Conservation (phyloP, 2,888 invertebrate species). For the Chesias legatella region DNA sequence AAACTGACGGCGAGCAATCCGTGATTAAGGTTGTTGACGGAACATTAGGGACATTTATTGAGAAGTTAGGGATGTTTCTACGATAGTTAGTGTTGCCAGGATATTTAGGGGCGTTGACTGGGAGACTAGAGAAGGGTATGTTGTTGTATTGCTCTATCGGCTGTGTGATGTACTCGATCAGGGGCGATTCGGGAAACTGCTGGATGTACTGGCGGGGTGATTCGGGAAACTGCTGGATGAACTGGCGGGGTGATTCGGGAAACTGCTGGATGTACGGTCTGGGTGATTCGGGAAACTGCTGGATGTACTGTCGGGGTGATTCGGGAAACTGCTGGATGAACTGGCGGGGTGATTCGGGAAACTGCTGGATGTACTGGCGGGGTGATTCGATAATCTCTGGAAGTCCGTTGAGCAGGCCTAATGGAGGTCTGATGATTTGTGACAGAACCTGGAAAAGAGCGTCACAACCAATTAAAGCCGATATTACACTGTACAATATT, state of each 20-base stretch:
- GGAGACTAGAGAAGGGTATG: neutral
- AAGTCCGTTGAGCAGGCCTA: conserved; percentile 8
- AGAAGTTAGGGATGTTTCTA: neutral
- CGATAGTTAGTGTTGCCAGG: conserved; percentile 10
- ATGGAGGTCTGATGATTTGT: conserved; percentile 39
- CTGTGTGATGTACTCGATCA: neutral
- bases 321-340: conserved; percentile 7
- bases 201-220: conserved; percentile 2
- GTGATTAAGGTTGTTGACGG: conserved; percentile 52
- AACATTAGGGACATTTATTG: conserved; percentile 7
- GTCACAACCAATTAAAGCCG: too few species aligned
- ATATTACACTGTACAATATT: too few species aligned
- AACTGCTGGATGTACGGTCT: conserved; percentile 4
- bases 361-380: conserved; percentile 2
- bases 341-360: conserved; percentile 9
- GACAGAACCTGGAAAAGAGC: conserved; percentile 41
- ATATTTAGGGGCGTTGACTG: neutral
- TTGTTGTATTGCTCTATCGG: conserved; percentile 30
- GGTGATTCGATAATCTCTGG: conserved; percentile 1
- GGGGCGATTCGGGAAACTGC: neutral
- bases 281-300: neutral
- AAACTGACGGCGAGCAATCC: conserved; percentile 56
- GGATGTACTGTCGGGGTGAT: conserved; percentile 1
- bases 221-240: conserved; percentile 6
- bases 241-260: conserved; percentile 8